Base-by-base conservation (phyloP, 2,888 invertebrate genomes). In the Drosophila pseudotalamancana region DNA sequence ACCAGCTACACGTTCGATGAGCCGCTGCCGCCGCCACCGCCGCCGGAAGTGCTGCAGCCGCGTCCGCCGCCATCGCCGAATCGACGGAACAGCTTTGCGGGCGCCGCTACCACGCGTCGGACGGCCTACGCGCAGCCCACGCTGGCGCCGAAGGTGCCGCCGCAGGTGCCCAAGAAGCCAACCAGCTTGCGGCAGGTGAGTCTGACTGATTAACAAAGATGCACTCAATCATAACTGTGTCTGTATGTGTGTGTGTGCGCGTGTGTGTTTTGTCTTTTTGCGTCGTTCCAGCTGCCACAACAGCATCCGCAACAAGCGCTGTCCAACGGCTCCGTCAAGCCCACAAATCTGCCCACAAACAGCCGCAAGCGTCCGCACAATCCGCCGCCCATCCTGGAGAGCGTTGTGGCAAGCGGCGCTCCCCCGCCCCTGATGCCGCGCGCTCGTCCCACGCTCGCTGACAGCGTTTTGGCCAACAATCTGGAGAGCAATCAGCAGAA, bases 1-100 rank as follows among this genome's bases (percentile, higher is more conserved):
- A 82, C 79, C 12, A 87, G 76, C 34, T 83, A 89, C 9, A 89
- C 88, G 21, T 84, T 89, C 23, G 92, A 92, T 42, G 92, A 92
- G 60, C 91, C 92, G 4, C 67, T 92, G 71, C 92, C 91, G 11
- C 91, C 91, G 51, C 92, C 91, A 53, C 92, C 92, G 53, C 92
- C 92, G 1, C 91, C 91, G 27, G 92, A 92, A 79, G 80, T 92
- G 35, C 64, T 92, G 12, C 90, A 89, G 16, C 81, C 80, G 0
- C 69, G 73, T 4, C 88, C 90, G 64, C 87, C 89, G 16, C 87
- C 89, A 34, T 89, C 91, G 53, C 89, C 91, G 14, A 91, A 89
- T 62, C 77, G 92, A 14, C 88, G 92, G 59, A 92, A 92, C 66
- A 92, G 92, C 61, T 92, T 92, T 68, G 91, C 92, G 2, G 92